Conservation (phyloP, 2,888 invertebrate species). For the Diaperis boleti region DNA sequence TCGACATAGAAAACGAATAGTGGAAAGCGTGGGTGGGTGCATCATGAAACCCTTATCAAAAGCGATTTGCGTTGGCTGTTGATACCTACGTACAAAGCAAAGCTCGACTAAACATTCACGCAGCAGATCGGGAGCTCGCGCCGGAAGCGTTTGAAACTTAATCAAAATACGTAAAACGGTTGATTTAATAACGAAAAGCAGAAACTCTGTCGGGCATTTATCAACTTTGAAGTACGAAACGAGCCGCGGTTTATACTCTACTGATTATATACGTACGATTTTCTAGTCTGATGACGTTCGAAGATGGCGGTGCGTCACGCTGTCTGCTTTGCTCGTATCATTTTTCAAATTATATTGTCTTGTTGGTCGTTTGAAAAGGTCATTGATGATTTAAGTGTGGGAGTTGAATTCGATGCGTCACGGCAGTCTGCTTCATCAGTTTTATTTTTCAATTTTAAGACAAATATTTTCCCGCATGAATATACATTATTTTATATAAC, state of each 20-base stretch:
- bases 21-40: conserved; percentile 5
- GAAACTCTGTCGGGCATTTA: background rate
- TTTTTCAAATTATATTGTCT: conserved; percentile 12
- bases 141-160: conserved; percentile 5
- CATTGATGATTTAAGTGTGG: background rate
- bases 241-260: conserved; percentile 3
- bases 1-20: too few species aligned
- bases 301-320: background rate
- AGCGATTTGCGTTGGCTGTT: conserved; percentile 11
- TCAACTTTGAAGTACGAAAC: background rate
- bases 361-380: background rate
- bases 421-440: too few species aligned
- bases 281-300: conserved; percentile 1
- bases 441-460: too few species aligned
- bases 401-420: too few species aligned
- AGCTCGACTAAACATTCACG: conserved; percentile 13
- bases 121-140: conserved; percentile 1
- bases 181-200: conserved; percentile 7
- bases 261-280: background rate
- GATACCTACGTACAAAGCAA: conserved; percentile 6
- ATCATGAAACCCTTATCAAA: conserved; percentile 11
- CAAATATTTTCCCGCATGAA: too few species aligned
- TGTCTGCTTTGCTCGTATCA: background rate
- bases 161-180: background rate
- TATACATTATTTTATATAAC: too few species aligned